Base-by-base conservation (phyloP, 2,797 vertebrate species). In the Hybognathus amarus region DNA sequence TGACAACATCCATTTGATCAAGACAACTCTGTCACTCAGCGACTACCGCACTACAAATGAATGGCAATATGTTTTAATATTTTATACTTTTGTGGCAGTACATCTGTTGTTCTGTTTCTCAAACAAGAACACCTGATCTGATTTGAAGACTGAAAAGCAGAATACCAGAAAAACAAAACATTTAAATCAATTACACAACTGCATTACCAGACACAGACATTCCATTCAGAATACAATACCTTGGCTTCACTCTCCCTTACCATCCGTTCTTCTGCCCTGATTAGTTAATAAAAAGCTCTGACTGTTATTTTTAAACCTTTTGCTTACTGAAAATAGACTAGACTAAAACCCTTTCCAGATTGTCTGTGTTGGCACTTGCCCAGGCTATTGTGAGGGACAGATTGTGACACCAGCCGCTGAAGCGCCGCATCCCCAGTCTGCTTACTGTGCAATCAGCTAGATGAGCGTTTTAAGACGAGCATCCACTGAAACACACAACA, bases 1-100 rank as follows among this genome's bases (percentile, higher is more conserved):
- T 90, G 92, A 94, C 94, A 95, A 87, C 69, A 89, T 82, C 84
- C 89, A 88, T 88, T 74, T 79, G 87, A 91, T 92, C 89, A 87
- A 88, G 90, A 92, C 89, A 90, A 93, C 93, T 93, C 86, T 90
- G 66, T 86, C 85, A 84, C 81, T 79, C 42, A 67, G 20, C 27
- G n/a, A 42, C 38, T 36, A 63, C 52, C 30, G 9, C 38, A 64
- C 59, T 38, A 40, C 7, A 79, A 74, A 76, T 54, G 1, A 82
- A 9, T 22, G 10, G 24, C n/a, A 30, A 77, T 22, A n/a, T 45
- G 36, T n/a, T 67, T 40, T 67, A 54, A 75, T 40, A 17, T 82
- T 30, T 76, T 17, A 54, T 54, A 67, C 30, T 50, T 40, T 56
- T n/a, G 5, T 45, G 50, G 1, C n/a, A 76, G 12, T 33, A 45